Evolutionary conservation across 2,113 vertebrate genomes (phyloP), one percentile per base, ranked within the genome.

Genomic region (Ovis canadensis): DNA sequence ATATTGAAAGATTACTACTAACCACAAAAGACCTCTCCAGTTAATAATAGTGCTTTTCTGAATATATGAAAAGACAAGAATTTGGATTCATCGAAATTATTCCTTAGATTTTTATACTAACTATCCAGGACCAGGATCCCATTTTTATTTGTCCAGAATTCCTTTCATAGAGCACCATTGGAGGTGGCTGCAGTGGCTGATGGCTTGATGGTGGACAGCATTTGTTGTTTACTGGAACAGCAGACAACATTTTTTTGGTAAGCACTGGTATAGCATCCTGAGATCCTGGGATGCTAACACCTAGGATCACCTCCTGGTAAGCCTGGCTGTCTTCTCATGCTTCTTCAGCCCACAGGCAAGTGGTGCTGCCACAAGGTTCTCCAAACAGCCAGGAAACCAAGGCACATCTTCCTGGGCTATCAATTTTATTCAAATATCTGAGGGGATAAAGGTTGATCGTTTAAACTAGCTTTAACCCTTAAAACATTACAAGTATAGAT

Each of bases 391-490:
- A 11, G 21, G 43, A 95, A 59, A 19, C 60, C n/a, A 91, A 89
- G 77, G 11, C 15, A 27, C 23, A n/a, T 57, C 36, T 52, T 86
- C 57, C n/a, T 60, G 29, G 59, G 45, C 4, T 31, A 43, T 94
- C 16, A 84, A 8, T 87, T 92, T 94, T 54, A 71, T 88, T 94
- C 92, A 57, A 92, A 40, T 84, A 88, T 77, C 43, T 45, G 31
- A 52, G 14, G 29, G 25, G 21, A 60, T 59, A 92, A 77, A 93
- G n/a, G 19, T 74, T 83, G 83, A 94, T 4, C 54, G 89, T 86
- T 90, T 88, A 83, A 87, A 92, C 17, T 84, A n/a, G 16, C 40
- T 74, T 71, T 40, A 95, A 78, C 48, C 25, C 16, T 90, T 90
- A 29, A 92, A 64, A 77, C 71, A n/a, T 54, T 40, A 1, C 12